These are phyloP conservation scores for Pagetopsis macropterus DNA, from an alignment of 2,797 vertebrate species.

Conservation along the genomic window DNA sequence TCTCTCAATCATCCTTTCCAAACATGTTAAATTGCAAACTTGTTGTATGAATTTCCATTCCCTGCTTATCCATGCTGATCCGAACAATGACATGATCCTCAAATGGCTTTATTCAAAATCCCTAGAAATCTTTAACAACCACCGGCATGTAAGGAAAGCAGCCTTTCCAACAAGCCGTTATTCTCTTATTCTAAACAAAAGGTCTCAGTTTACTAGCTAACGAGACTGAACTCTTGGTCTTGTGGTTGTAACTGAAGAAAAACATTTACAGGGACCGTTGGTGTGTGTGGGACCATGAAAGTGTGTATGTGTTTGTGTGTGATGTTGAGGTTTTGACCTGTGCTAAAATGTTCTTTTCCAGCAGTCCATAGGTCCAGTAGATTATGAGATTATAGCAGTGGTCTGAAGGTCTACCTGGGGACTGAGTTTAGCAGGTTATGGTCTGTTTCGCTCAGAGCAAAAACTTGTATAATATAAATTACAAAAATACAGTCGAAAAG, in stretches of 20 bases:
- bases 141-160: constrained; percentile 64
- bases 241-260: constrained; percentile 66
- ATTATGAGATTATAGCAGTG: constrained; percentile 63
- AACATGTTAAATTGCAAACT: constrained; percentile 43
- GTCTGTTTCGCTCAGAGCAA: constrained; percentile 3
- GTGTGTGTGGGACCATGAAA: neutral
- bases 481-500: constrained; percentile 27
- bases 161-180: constrained; percentile 62
- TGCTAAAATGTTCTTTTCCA: constrained; percentile 35
- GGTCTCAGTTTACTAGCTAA: constrained; percentile 60
- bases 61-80: constrained; percentile 45
- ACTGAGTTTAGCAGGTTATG: constrained; percentile 1
- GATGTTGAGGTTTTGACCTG: constrained; percentile 42
- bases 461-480: constrained; percentile 17
- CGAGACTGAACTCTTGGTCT: constrained; percentile 52
- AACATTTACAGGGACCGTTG: constrained; percentile 51
- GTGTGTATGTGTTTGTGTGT: neutral
- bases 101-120: constrained; percentile 73
- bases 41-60: constrained; percentile 63
- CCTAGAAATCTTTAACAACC: constrained; percentile 71
- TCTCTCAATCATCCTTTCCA: constrained; percentile 48
- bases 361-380: constrained; percentile 25
- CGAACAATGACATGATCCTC: constrained; percentile 68
- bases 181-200: constrained; percentile 69
- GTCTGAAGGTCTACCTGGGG: constrained; percentile 39